A percentile compares a stretch with the other conserved stretches of the same genome.
Conservation (phyloP, 2,797 vertebrate genomes). For the Anabacerthia variegaticeps region DNA sequence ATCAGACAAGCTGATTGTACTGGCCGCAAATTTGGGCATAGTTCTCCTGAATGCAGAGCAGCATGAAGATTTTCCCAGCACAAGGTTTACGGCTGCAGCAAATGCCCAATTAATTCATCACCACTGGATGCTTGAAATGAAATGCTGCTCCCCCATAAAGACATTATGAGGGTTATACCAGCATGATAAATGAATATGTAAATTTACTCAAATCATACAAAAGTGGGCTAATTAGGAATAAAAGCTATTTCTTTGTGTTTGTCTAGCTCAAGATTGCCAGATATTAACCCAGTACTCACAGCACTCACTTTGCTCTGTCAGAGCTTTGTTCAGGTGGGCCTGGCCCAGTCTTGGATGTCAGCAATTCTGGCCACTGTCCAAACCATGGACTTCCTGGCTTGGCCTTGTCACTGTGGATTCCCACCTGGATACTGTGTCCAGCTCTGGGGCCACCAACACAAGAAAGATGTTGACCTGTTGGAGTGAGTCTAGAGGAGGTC, state of each 20-base stretch:
- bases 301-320: background rate
- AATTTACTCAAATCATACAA: conserved; percentile 25
- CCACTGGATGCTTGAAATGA: conserved; percentile 23
- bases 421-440: background rate
- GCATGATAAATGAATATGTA: conserved; percentile 4
- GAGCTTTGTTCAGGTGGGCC: background rate
- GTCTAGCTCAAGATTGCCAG: background rate
- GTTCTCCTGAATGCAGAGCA: background rate
- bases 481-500: background rate
- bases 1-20: background rate
- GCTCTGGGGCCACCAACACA: background rate
- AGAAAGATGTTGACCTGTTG: background rate
- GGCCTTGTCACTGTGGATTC: background rate
- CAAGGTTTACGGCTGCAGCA: background rate
- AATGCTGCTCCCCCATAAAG: conserved; percentile 32
- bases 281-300: background rate
- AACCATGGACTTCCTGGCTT: background rate
- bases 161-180: conserved; percentile 7
- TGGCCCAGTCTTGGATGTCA: no score
- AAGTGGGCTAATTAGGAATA: conserved; percentile 29
- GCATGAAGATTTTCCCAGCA: background rate
- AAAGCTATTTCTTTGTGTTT: background rate
- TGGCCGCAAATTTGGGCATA: background rate
- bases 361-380: background rate
- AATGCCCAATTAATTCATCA: conserved; percentile 15